These are phyloP conservation scores for Zapornia atra DNA, from an alignment of 2,113 vertebrate species.

Conservation along the genomic window DNA sequence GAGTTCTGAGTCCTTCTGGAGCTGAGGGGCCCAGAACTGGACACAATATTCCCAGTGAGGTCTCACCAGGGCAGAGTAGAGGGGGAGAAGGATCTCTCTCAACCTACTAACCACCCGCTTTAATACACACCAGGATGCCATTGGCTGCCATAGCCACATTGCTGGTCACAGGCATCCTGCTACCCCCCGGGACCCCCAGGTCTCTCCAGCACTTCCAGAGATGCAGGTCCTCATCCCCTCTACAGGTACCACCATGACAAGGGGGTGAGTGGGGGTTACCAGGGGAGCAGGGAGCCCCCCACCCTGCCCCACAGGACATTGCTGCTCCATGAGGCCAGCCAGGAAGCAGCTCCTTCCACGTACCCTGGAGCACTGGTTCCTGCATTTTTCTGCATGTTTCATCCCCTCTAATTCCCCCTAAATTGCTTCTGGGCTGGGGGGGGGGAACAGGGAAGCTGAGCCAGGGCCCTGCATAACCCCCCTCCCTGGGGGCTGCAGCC, in stretches of 20 bases:
- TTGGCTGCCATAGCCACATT: too few species aligned
- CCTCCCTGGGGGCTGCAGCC: background rate
- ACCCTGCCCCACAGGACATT: background rate
- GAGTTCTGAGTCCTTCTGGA: too few species aligned
- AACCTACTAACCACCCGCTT: too few species aligned
- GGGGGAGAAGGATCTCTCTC: too few species aligned
- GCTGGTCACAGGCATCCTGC: too few species aligned
- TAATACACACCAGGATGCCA: too few species aligned
- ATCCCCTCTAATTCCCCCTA: background rate
- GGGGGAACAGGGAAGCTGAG: background rate
- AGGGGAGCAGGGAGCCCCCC: fast-evolving
- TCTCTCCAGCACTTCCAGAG: background rate
- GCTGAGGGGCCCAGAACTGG: too few species aligned
- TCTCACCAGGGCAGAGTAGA: too few species aligned
- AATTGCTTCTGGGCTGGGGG: background rate
- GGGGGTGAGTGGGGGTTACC: background rate
- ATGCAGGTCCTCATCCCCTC: background rate
- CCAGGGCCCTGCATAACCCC: fast-evolving
- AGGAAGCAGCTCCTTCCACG: background rate
- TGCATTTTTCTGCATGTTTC: background rate
- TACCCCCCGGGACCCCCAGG: background rate
- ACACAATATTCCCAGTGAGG: too few species aligned
- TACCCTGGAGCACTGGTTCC: background rate
- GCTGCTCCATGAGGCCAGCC: background rate
- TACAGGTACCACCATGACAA: fast-evolving